Percentiles rank a stretch among this genome's conserved stretches.
These are phyloP conservation scores for Syrmaticus mikado DNA, from an alignment of 2,113 vertebrate genomes.

Conservation along the genomic window DNA sequence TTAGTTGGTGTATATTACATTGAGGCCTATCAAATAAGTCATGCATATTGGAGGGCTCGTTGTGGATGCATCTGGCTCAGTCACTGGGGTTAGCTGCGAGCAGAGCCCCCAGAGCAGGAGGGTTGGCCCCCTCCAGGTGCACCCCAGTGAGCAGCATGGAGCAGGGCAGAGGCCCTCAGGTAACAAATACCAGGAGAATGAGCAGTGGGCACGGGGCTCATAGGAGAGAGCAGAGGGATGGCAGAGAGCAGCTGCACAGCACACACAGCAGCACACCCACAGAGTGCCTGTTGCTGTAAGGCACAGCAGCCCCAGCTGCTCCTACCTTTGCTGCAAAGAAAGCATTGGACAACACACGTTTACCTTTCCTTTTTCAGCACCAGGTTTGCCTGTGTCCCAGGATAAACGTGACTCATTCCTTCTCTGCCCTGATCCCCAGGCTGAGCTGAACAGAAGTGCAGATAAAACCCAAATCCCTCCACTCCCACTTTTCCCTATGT, in stretches of 20 bases:
- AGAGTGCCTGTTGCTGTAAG: accelerated
- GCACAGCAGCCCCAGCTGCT: accelerated
- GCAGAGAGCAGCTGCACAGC: too few species aligned
- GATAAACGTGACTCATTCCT: background rate
- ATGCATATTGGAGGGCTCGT: background rate
- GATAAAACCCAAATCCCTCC: background rate
- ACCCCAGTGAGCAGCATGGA: background rate
- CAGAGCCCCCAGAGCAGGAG: background rate
- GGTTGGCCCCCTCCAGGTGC: background rate
- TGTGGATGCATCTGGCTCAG: background rate
- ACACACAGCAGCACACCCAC: background rate
- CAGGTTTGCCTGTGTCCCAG: background rate
- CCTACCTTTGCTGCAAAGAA: background rate
- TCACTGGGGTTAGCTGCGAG: background rate
- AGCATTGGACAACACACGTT: background rate
- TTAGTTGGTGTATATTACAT: background rate
- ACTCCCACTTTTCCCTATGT: accelerated
- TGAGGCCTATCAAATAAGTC: background rate
- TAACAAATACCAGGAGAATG: background rate
- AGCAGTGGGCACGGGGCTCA: background rate
- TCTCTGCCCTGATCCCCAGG: background rate
- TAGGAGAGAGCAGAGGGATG: background rate
- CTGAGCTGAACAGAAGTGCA: background rate
- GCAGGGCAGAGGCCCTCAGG: background rate
- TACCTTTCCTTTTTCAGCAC: background rate